Evolutionary conservation across 2,888 invertebrate genomes (phyloP).

Genomic region (Volucella inanis): DNA sequence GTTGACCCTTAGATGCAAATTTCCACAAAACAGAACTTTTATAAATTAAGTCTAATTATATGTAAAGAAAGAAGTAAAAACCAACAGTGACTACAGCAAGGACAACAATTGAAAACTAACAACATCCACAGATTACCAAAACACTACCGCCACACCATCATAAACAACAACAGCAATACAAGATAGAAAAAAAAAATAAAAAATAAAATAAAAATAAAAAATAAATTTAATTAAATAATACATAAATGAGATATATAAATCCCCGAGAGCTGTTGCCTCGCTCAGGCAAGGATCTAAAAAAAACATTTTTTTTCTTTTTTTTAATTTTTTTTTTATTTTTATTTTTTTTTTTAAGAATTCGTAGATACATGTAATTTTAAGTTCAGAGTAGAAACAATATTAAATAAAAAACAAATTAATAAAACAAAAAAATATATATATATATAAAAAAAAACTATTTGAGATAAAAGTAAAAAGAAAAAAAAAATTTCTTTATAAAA

Average conservation of each 20-base stretch:
- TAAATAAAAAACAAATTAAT: slow-evolving; percentile 50
- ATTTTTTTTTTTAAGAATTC: slow-evolving; percentile 69
- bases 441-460: slow-evolving; percentile 58
- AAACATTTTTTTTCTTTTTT: slow-evolving; percentile 52
- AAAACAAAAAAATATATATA: slow-evolving; percentile 26
- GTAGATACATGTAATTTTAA: slow-evolving; percentile 74
- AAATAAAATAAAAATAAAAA: slow-evolving; percentile 29
- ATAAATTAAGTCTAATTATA: slow-evolving; percentile 25
- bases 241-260: slow-evolving; percentile 43
- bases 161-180: slow-evolving; percentile 45
- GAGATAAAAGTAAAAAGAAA: slow-evolving; percentile 64
- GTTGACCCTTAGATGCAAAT: not conserved
- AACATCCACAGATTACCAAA: slow-evolving; percentile 61
- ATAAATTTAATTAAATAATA: slow-evolving; percentile 58
- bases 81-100: slow-evolving; percentile 14
- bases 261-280: slow-evolving; percentile 69
- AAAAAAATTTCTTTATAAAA: slow-evolving; percentile 68
- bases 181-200: slow-evolving; percentile 22
- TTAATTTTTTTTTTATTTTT: slow-evolving; percentile 54
- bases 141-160: slow-evolving; percentile 57
- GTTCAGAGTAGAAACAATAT: slow-evolving; percentile 72
- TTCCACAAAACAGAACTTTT: slow-evolving; percentile 12
- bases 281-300: slow-evolving; percentile 65
- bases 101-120: slow-evolving; percentile 32
- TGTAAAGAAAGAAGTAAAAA: slow-evolving; percentile 27